Evolutionary conservation across 1,140 invertebrate genomes (phyloP).

Genomic region (Gryllus bimaculatus): DNA sequence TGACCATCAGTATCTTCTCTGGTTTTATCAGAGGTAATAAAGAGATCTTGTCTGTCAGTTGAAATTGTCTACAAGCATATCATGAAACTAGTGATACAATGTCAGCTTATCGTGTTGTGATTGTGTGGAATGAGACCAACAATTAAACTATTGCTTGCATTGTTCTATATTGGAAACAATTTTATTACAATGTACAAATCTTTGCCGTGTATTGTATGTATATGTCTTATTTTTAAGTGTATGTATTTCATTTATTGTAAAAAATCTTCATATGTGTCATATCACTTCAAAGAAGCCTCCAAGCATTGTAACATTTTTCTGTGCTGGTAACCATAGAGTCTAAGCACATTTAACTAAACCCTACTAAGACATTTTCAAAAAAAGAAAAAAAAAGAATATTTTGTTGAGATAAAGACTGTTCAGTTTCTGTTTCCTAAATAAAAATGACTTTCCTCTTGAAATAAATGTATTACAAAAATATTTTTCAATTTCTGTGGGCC

Average conservation of each 20-base stretch:
- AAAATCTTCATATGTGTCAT: neutral
- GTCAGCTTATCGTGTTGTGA: neutral
- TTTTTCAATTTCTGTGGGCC: too few species aligned
- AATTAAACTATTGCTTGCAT: neutral
- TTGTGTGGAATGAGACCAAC: neutral
- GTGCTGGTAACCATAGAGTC: too few species aligned
- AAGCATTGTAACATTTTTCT: neutral
- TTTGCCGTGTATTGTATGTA: neutral
- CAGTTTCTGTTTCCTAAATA: too few species aligned
- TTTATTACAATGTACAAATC: conserved; percentile 1
- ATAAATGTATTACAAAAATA: too few species aligned
- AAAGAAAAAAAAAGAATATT: too few species aligned
- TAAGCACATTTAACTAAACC: too few species aligned
- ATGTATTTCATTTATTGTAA: neutral
- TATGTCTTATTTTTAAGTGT: neutral
- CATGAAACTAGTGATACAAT: neutral
- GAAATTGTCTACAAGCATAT: neutral
- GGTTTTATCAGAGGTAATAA: neutral
- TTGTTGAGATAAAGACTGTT: too few species aligned
- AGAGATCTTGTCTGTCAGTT: neutral
- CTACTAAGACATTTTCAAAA: too few species aligned
- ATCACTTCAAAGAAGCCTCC: neutral
- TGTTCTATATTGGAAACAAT: neutral
- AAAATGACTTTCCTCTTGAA: too few species aligned
- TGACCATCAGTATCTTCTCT: neutral